These are phyloP conservation scores for Tauraco hartlaubi DNA, from an alignment of 2,797 vertebrate genomes.

Conservation along the genomic window DNA sequence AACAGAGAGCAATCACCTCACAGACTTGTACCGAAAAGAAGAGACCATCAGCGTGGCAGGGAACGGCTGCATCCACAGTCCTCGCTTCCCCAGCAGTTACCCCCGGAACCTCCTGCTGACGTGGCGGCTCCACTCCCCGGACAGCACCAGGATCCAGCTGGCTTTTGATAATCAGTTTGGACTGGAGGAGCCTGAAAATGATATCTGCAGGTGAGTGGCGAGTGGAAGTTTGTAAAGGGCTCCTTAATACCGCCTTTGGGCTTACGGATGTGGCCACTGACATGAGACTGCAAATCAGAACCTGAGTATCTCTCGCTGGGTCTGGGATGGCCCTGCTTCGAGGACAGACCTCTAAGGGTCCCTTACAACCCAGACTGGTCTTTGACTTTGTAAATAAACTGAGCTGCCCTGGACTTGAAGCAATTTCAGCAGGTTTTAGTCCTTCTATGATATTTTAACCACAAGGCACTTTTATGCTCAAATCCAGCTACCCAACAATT, in stretches of 20 bases:
- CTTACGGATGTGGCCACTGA: background rate
- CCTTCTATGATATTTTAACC: background rate
- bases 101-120: slow-evolving; percentile 94
- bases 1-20: slow-evolving; percentile 94
- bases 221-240: background rate
- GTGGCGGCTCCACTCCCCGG: slow-evolving; percentile 90
- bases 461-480: background rate
- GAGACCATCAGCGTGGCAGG: slow-evolving; percentile 88
- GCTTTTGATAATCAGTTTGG: slow-evolving; percentile 93
- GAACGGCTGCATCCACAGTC: slow-evolving; percentile 90
- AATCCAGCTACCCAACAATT: background rate
- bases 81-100: slow-evolving; percentile 94
- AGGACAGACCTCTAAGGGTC: background rate
- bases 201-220: slow-evolving; percentile 90
- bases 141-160: slow-evolving; percentile 89
- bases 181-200: slow-evolving; percentile 94
- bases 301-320: fast-evolving
- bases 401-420: background rate
- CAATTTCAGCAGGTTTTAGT: background rate
- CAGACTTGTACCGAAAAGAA: slow-evolving; percentile 95
- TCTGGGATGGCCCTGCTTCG: background rate
- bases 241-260: background rate
- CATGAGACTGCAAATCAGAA: background rate
- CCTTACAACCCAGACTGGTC: background rate
- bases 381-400: background rate